Evolutionary conservation across 2,888 invertebrate species (phyloP).

Genomic region (Troides helena): DNA sequence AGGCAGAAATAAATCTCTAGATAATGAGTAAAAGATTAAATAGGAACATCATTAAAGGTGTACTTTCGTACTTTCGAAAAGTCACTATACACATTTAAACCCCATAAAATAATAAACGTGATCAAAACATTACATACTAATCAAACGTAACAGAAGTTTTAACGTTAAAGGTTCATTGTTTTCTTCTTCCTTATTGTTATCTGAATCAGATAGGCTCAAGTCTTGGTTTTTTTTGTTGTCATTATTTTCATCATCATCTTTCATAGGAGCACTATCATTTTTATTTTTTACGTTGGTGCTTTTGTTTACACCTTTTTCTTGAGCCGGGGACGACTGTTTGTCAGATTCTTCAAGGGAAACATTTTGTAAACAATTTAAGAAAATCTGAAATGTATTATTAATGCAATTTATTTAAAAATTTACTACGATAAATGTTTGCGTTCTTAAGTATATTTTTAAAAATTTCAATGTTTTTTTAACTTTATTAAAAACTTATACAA

Average conservation of each 20-base stretch:
- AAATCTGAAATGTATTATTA: slow-evolving; percentile 6
- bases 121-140: slow-evolving; percentile 10
- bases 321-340: not conserved
- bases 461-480: not conserved
- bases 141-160: slow-evolving; percentile 8
- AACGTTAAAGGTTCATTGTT: not conserved
- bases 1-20: too few species aligned
- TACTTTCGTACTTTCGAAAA: too few species aligned
- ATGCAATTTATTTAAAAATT: not conserved
- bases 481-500: too few species aligned
- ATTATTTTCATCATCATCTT: not conserved
- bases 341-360: not conserved
- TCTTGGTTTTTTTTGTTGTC: not conserved
- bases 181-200: not conserved
- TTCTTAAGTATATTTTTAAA: not conserved
- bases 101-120: not conserved
- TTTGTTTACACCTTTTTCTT: not conserved
- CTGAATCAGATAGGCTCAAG: not conserved
- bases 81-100: too few species aligned
- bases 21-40: too few species aligned
- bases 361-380: slow-evolving; percentile 8
- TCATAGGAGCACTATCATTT: not conserved
- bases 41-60: too few species aligned
- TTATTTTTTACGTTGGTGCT: not conserved
- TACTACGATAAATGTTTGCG: not conserved